phyloP scores from a whole-genome alignment of 2,888 invertebrate genomes.

The Petrolisthes cinctipes region DNA sequence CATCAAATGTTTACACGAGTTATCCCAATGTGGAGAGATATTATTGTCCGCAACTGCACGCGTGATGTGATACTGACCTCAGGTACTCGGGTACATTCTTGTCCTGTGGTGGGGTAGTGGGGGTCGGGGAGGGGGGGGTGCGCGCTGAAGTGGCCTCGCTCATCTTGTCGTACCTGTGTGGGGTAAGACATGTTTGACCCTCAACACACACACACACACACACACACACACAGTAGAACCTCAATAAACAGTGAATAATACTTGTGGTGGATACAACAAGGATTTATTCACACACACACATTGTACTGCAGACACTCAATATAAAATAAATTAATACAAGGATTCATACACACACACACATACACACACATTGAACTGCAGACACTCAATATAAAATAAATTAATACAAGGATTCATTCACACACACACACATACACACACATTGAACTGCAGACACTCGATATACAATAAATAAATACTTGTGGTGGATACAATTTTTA shows the following conservation, averaged over 20 bases:
- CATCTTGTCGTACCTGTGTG: conserved; percentile 51
- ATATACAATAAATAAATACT: not conserved
- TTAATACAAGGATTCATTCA: not conserved
- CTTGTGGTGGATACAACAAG: no score
- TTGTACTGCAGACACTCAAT: no score
- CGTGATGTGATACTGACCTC: conserved; percentile 18
- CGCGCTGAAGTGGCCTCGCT: conserved; percentile 46
- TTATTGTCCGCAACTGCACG: not conserved
- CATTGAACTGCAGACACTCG: not conserved
- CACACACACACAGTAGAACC: not conserved
- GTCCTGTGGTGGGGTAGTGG: conserved; percentile 27
- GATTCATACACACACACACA: not conserved
- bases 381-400: not conserved
- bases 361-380: not conserved
- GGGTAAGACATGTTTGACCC: not conserved
- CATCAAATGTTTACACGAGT: not conserved
- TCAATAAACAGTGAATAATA: no score
- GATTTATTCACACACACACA: conserved; percentile 1
- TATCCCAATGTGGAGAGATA: not conserved
- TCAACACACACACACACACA: not conserved
- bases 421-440: not conserved
- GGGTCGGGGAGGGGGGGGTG: conserved; percentile 6
- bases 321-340: no score
- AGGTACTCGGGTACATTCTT: conserved; percentile 42
- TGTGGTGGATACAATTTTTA: not conserved